phyloP scores from a whole-genome alignment of 2,113 vertebrate genomes.

The Pelobates fuscus region DNA sequence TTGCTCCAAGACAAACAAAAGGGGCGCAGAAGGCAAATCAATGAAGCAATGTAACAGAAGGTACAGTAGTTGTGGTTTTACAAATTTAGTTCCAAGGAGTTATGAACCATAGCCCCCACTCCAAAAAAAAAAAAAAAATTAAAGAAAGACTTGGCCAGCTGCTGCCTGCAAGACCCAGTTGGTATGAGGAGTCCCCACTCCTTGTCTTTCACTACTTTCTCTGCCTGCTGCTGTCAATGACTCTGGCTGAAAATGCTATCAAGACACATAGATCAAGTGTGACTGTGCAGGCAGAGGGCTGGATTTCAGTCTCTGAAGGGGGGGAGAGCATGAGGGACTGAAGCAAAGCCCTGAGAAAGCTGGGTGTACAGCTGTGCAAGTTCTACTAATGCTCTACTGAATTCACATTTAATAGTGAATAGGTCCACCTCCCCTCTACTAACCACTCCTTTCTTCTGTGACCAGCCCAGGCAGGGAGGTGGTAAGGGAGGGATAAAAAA shows the following conservation, averaged over 20 bases:
- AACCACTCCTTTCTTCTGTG: conserved; percentile 24
- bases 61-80: neutral
- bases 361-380: conserved; percentile 24
- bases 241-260: neutral
- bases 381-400: conserved; percentile 5
- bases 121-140: neutral
- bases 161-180: neutral
- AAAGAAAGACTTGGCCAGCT: conserved; percentile 13
- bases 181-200: conserved; percentile 15
- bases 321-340: conserved; percentile 13
- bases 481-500: neutral
- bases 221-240: conserved; percentile 16
- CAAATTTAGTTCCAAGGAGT: neutral
- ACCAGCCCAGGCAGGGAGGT: conserved; percentile 1
- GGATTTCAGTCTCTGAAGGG: no score
- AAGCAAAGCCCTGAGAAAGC: conserved; percentile 32
- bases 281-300: neutral
- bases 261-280: neutral
- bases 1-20: neutral
- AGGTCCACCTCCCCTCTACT: conserved; percentile 7
- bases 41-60: neutral
- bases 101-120: neutral
- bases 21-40: neutral
- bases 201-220: conserved; percentile 3
- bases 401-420: conserved; percentile 45